Evolutionary conservation across 2,797 vertebrate genomes (phyloP).

Genomic region (Falco cherrug): DNA sequence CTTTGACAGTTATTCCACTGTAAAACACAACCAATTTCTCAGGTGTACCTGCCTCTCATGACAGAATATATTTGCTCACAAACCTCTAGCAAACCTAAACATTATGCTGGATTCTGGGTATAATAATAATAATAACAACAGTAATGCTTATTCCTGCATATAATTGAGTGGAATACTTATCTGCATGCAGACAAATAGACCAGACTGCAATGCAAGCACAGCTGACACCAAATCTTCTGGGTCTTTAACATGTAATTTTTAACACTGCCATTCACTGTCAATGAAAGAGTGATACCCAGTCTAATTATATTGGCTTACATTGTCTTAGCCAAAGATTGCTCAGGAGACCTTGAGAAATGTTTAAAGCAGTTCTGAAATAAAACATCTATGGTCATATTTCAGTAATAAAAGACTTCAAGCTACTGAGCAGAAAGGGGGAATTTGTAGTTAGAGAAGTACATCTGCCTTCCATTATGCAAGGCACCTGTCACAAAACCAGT

Average conservation of each 20-base stretch:
- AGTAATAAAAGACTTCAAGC: slow-evolving; percentile 20
- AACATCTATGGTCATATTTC: slow-evolving; percentile 11
- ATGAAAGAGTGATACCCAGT: background rate
- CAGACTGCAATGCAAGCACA: background rate
- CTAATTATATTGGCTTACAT: slow-evolving; percentile 12
- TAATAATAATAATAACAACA: background rate
- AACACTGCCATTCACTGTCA: background rate
- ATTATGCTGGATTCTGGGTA: background rate
- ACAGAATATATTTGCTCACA: background rate
- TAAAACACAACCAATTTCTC: background rate
- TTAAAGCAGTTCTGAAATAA: slow-evolving; percentile 34
- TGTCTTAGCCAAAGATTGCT: background rate
- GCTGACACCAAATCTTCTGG: background rate
- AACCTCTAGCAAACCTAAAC: background rate
- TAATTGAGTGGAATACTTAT: background rate
- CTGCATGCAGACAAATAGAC: background rate
- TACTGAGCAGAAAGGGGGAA: background rate
- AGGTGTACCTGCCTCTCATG: background rate
- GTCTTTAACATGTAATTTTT: background rate
- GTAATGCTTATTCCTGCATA: background rate
- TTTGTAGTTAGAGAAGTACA: slow-evolving; percentile 21
- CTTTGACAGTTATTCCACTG: background rate
- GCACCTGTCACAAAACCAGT: background rate
- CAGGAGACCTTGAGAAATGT: slow-evolving; percentile 10
- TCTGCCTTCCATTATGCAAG: slow-evolving; percentile 35